A percentile compares a stretch with the other conserved stretches of the same genome.
Evolutionary conservation across 2,113 vertebrate genomes (phyloP).

Genomic region (Scolopax mira): DNA sequence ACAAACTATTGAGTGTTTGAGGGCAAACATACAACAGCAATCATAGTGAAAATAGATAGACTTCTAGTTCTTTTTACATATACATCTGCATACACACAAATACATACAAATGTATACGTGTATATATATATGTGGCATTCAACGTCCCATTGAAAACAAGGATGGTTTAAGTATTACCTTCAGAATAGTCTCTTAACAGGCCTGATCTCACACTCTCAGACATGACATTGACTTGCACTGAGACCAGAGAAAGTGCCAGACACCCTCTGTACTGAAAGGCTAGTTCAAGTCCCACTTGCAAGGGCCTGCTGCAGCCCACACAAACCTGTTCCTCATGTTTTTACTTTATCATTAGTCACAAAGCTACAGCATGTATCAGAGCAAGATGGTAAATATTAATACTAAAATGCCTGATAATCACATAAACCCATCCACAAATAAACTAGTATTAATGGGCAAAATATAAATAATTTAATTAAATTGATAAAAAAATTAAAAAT

Average conservation of each 20-base stretch:
- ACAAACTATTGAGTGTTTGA: background rate
- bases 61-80: background rate
- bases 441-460: background rate
- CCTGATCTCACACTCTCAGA: background rate
- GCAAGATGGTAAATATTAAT: background rate
- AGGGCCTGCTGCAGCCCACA: background rate
- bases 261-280: background rate
- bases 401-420: background rate
- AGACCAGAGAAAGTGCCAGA: background rate
- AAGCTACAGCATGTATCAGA: fast-evolving
- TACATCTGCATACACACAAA: background rate
- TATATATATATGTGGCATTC: background rate
- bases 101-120: background rate
- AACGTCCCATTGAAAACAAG: background rate
- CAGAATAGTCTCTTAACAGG: background rate
- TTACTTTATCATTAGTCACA: background rate
- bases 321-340: background rate
- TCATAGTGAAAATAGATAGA: background rate
- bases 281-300: background rate
- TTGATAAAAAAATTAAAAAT: background rate
- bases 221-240: background rate
- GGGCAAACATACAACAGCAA: background rate
- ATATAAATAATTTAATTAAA: background rate
- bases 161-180: background rate
- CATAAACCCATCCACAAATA: background rate